A percentile compares a stretch with the other conserved stretches of the same genome.
phyloP scores from a whole-genome alignment of 2,797 vertebrate species.

The Podargus strigoides region DNA sequence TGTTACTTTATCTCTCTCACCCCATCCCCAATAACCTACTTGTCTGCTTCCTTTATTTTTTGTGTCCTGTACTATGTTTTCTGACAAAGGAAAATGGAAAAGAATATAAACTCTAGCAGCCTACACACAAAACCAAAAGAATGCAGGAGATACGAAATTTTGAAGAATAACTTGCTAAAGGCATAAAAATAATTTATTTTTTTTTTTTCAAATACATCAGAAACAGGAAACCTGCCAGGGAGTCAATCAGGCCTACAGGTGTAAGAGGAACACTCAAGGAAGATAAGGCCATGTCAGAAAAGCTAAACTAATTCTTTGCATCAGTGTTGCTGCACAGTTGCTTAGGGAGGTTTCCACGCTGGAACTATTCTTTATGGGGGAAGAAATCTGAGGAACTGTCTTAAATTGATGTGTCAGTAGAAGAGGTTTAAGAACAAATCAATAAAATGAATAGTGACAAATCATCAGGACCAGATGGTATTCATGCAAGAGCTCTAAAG shows the following conservation, averaged over 20 bases:
- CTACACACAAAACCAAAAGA: background rate
- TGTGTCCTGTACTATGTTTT: background rate
- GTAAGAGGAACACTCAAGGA: background rate
- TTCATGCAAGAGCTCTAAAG: slow-evolving; percentile 9
- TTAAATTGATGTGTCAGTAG: background rate
- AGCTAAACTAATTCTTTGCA: background rate
- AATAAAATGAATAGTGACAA: slow-evolving; percentile 19
- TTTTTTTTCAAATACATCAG: background rate
- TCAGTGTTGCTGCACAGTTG: background rate
- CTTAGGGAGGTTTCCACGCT: background rate
- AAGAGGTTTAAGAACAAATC: slow-evolving; percentile 16
- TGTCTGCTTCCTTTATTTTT: background rate
- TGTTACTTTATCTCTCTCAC: background rate
- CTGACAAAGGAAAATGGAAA: background rate
- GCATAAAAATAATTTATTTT: background rate
- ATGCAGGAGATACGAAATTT: background rate
- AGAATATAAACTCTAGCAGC: background rate
- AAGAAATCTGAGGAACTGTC: background rate
- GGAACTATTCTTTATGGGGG: background rate
- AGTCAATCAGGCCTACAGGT: background rate
- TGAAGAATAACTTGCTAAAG: background rate
- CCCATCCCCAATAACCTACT: background rate
- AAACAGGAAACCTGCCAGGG: background rate
- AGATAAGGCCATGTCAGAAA: background rate
- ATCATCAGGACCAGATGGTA: background rate